These are phyloP conservation scores for Phragmatobia fuliginosa DNA, from an alignment of 2,888 invertebrate genomes.

Conservation along the genomic window DNA sequence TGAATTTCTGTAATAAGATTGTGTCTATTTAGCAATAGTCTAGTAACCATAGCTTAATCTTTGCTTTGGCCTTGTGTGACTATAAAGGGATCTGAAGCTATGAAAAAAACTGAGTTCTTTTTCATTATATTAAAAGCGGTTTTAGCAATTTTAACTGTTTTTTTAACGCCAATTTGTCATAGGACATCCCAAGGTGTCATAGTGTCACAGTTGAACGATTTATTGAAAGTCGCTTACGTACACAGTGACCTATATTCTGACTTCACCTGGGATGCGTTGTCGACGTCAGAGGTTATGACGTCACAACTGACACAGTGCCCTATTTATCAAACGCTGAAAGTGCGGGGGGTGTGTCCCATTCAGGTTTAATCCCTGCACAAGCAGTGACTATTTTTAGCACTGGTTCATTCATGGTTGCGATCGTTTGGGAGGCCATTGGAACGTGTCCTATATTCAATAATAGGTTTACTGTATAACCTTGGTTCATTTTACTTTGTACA, in stretches of 20 bases:
- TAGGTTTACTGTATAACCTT: conserved; percentile 29
- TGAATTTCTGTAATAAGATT: too few relatives aligned
- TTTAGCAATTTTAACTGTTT: neutral
- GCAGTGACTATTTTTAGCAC: conserved; percentile 72
- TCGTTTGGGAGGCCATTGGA: conserved; percentile 25
- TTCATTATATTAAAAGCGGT: too few relatives aligned
- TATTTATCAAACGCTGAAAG: conserved; percentile 59
- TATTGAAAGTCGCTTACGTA: conserved; percentile 32
- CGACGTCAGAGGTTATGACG: conserved; percentile 76
- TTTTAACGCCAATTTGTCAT: neutral
- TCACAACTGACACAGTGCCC: conserved; percentile 80
- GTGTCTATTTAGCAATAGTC: too few relatives aligned
- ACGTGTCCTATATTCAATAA: conserved; percentile 38
- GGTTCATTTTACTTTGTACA: conserved; percentile 17
- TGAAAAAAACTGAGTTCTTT: too few relatives aligned
- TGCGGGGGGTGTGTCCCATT: conserved; percentile 70
- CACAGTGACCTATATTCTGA: conserved; percentile 63
- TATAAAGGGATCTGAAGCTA: too few relatives aligned
- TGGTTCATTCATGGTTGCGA: conserved; percentile 73
- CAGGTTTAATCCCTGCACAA: conserved; percentile 73
- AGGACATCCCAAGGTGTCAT: neutral
- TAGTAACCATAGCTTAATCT: too few relatives aligned
- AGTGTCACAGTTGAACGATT: conserved; percentile 12
- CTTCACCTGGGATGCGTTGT: conserved; percentile 73
- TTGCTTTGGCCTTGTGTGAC: too few relatives aligned